A percentile compares a stretch with the other conserved stretches of the same genome.
Evolutionary conservation across 23 tunicate genomes (phyloP).

Genomic region (Ciona savignyi): DNA sequence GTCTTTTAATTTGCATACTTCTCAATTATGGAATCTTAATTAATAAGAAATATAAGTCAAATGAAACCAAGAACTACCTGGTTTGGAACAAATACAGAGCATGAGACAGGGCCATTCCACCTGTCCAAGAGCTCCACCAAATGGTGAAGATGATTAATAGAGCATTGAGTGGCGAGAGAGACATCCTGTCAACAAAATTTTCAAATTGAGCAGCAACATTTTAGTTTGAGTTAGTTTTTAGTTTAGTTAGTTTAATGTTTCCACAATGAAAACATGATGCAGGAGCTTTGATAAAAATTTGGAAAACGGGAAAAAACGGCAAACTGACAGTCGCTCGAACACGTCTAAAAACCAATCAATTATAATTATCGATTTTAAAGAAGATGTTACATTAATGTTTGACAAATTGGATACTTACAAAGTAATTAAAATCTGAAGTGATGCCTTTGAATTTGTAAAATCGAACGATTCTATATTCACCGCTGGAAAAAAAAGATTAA

Average conservation of each 20-base stretch:
- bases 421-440: slow-evolving; percentile 23
- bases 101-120: slow-evolving; percentile 93
- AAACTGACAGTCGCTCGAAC: too few species aligned
- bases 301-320: too few species aligned
- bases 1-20: not conserved
- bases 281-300: too few species aligned
- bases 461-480: slow-evolving; percentile 69
- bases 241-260: too few species aligned
- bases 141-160: slow-evolving; percentile 96
- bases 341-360: too few species aligned
- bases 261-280: too few species aligned
- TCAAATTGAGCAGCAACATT: too few species aligned
- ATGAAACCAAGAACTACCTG: slow-evolving; percentile 12
- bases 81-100: slow-evolving; percentile 87
- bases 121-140: slow-evolving; percentile 91
- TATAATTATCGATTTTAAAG: too few species aligned
- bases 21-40: not conserved
- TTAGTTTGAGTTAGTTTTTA: too few species aligned
- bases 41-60: not conserved
- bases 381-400: not conserved
- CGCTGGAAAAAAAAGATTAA: slow-evolving; percentile 49
- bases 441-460: slow-evolving; percentile 58
- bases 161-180: slow-evolving; percentile 86
- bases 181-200: slow-evolving; percentile 57
- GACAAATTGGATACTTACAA: slow-evolving; percentile 42